phyloP scores from a whole-genome alignment of 2,113 vertebrate genomes.

The Felis chaus region DNA sequence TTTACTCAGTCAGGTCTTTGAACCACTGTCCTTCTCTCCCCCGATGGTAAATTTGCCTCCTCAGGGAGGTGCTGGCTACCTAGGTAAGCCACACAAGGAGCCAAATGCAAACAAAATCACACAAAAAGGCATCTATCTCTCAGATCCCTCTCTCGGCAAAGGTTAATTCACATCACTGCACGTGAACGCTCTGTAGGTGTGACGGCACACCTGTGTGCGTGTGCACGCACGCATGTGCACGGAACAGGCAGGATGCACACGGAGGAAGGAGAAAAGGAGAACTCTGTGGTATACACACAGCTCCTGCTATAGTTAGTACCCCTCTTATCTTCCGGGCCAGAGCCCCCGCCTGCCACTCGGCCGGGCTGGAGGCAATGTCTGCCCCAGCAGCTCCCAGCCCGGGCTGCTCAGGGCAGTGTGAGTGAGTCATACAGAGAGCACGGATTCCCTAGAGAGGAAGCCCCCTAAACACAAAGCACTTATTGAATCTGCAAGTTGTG shows the following conservation, averaged over 20 bases:
- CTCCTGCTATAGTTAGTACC: neutral
- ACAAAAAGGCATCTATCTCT: neutral
- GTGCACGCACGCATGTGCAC: neutral
- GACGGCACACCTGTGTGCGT: rapidly evolving
- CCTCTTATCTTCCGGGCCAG: neutral
- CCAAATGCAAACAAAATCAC: neutral
- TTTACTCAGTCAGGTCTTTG: neutral
- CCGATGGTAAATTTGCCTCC: neutral
- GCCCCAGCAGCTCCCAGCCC: neutral
- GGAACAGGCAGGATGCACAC: neutral
- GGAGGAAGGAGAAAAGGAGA: no score
- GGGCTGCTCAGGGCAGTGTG: neutral
- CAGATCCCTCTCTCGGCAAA: neutral
- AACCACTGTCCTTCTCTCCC: neutral
- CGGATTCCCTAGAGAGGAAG: neutral
- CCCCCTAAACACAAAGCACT: neutral
- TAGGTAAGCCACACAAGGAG: neutral
- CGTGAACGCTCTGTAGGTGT: rapidly evolving
- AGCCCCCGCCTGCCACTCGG: neutral
- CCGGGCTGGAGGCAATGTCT: neutral
- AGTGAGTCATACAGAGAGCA: neutral
- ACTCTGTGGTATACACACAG: neutral
- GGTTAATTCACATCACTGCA: rapidly evolving
- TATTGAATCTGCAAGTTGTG: neutral
- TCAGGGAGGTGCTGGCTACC: neutral